phyloP scores from a whole-genome alignment of 1,140 invertebrate genomes.

The Telenomus remus region DNA sequence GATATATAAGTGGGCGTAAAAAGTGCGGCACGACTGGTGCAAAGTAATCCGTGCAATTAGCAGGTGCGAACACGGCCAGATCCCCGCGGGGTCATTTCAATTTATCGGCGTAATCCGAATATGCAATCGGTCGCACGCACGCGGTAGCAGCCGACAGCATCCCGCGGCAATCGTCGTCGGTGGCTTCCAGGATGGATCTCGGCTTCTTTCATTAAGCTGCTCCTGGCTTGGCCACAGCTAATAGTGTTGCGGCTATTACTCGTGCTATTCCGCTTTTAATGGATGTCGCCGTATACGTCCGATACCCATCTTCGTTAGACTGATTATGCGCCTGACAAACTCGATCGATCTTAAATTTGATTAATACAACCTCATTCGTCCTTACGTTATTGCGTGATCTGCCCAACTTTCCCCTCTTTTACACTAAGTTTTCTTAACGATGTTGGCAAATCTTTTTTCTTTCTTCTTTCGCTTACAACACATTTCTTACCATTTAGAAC shows the following conservation, averaged over 20 bases:
- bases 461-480: too few species aligned
- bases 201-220: constrained; percentile 57
- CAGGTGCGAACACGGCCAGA: constrained; percentile 57
- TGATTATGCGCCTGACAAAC: constrained; percentile 58
- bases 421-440: too few species aligned
- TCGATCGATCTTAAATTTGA: constrained; percentile 57
- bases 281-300: constrained; percentile 53
- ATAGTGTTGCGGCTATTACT: constrained; percentile 61
- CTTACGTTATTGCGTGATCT: constrained; percentile 45
- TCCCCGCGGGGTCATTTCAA: constrained; percentile 51
- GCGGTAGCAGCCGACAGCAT: too few species aligned
- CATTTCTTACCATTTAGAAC: too few species aligned
- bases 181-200: constrained; percentile 45
- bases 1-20: constrained; percentile 48
- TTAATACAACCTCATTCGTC: constrained; percentile 55
- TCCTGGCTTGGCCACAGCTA: constrained; percentile 50
- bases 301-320: constrained; percentile 44
- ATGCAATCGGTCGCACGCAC: constrained; percentile 38
- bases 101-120: constrained; percentile 56
- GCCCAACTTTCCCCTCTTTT: constrained; percentile 11
- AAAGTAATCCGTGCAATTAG: constrained; percentile 60
- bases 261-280: constrained; percentile 60
- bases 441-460: too few species aligned
- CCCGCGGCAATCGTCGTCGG: constrained; percentile 54
- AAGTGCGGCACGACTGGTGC: constrained; percentile 39